These are phyloP conservation scores for Hyposoter didymator DNA, from an alignment of 2,888 invertebrate genomes.

Conservation along the genomic window DNA sequence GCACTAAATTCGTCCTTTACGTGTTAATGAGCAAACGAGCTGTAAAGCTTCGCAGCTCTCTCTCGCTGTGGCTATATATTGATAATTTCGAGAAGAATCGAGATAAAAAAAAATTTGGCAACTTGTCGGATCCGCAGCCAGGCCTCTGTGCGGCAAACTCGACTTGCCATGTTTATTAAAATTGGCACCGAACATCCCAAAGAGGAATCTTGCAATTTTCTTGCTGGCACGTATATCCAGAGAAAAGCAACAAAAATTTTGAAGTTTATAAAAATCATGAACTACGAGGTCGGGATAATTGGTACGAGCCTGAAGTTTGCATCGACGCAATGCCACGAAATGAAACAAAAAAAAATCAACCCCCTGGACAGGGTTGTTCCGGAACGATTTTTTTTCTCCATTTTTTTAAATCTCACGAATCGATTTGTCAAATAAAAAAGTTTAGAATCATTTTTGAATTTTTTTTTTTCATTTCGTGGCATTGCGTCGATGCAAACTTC, in stretches of 20 bases:
- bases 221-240: neutral
- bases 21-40: slow-evolving; percentile 67
- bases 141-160: slow-evolving; percentile 28
- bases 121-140: slow-evolving; percentile 34
- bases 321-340: too few species aligned
- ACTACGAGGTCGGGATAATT: neutral
- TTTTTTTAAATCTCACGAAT: too few species aligned
- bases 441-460: too few species aligned
- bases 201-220: neutral
- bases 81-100: slow-evolving; percentile 31
- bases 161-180: slow-evolving; percentile 51
- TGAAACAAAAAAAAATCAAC: too few species aligned
- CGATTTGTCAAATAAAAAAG: too few species aligned
- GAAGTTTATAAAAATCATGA: neutral
- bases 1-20: slow-evolving; percentile 50
- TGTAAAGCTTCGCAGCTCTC: slow-evolving; percentile 47
- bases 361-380: too few species aligned
- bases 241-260: too few species aligned
- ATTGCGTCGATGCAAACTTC: too few species aligned
- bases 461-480: too few species aligned
- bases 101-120: slow-evolving; percentile 55
- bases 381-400: too few species aligned
- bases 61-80: neutral
- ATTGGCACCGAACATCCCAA: slow-evolving; percentile 41
- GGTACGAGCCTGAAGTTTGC: too few species aligned